These are phyloP conservation scores for Macaca nemestrina DNA, from an alignment of 2,113 vertebrate species.

Conservation along the genomic window DNA sequence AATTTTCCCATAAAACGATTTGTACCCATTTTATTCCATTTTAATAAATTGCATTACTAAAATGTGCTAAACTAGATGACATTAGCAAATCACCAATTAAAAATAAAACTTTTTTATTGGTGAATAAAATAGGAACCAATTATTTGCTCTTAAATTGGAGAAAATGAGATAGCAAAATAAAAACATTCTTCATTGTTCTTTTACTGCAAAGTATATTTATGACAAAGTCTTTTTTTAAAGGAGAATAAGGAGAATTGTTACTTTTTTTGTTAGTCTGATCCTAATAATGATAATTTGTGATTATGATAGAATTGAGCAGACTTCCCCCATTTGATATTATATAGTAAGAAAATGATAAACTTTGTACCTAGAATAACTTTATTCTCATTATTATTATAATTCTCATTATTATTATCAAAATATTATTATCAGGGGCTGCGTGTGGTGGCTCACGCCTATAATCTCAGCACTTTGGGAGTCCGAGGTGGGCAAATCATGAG, in stretches of 20 bases:
- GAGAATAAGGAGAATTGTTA: constrained; percentile 2
- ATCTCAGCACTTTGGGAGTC: too few relatives aligned
- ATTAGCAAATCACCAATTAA: constrained; percentile 57
- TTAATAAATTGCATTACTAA: constrained; percentile 55
- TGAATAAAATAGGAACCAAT: constrained; percentile 42
- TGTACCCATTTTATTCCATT: constrained; percentile 60
- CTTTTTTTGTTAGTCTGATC: background rate
- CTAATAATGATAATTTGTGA: constrained; percentile 36
- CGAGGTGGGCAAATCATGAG: too few relatives aligned
- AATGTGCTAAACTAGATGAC: constrained; percentile 42
- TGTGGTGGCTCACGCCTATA: too few relatives aligned
- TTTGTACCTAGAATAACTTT: background rate
- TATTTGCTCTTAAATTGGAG: constrained; percentile 55
- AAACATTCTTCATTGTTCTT: background rate
- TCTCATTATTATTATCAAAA: background rate
- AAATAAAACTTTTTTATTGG: constrained; percentile 39
- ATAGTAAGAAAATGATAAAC: constrained; percentile 1
- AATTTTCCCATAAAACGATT: constrained; percentile 39
- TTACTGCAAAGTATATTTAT: constrained; percentile 40
- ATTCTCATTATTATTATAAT: background rate
- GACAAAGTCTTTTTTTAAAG: background rate
- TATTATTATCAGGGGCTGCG: background rate
- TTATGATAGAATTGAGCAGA: constrained; percentile 12
- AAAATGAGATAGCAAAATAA: constrained; percentile 37
- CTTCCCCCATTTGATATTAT: background rate